These are phyloP conservation scores for Sminthurides aquaticus DNA, from an alignment of 2,888 invertebrate species.

Conservation along the genomic window DNA sequence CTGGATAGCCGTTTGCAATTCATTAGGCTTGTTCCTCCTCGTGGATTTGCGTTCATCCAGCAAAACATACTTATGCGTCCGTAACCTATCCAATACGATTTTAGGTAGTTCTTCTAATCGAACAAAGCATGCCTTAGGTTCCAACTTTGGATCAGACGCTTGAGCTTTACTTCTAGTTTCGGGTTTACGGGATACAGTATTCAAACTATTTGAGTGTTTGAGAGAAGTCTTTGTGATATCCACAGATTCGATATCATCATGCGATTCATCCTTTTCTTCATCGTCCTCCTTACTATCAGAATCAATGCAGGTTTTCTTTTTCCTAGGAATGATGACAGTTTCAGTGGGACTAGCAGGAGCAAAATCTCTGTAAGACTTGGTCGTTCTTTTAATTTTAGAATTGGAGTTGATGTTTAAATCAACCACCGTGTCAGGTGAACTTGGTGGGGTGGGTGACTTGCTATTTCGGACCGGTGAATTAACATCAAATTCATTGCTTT, in stretches of 20 bases:
- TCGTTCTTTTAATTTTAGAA: too few relatives aligned
- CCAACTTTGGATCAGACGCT: background rate
- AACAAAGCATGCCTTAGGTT: background rate
- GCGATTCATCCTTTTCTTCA: background rate
- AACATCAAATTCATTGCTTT: too few relatives aligned
- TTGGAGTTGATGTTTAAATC: too few relatives aligned
- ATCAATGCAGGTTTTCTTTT: background rate
- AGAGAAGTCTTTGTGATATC: background rate
- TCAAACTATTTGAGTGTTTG: background rate
- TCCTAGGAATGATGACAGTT: background rate
- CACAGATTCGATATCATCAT: background rate
- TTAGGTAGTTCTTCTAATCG: background rate
- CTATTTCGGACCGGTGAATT: too few relatives aligned
- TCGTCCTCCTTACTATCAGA: background rate
- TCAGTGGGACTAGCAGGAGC: background rate
- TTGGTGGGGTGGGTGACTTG: too few relatives aligned
- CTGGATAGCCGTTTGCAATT: background rate
- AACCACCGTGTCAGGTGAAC: too few relatives aligned
- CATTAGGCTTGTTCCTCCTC: background rate
- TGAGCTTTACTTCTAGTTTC: background rate
- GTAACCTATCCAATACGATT: background rate
- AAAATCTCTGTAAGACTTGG: too few relatives aligned
- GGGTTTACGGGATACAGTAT: background rate
- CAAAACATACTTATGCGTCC: background rate
- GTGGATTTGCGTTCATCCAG: background rate